Evolutionary conservation across 2,113 vertebrate species (phyloP).

Genomic region (Sisor rabdophorus): DNA sequence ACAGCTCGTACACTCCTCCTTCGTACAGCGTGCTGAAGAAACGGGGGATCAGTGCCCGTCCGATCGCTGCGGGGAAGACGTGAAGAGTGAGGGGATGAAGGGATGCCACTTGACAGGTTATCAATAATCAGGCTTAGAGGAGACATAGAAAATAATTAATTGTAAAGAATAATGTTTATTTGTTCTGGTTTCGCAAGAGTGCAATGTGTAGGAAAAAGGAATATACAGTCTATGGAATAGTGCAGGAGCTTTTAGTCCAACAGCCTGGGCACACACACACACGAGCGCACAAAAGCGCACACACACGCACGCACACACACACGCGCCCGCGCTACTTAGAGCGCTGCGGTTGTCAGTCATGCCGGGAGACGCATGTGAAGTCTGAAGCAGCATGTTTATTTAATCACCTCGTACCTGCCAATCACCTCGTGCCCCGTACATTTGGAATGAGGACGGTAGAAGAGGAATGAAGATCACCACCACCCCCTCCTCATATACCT

Average conservation of each 20-base stretch:
- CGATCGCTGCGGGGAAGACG: constrained; percentile 77
- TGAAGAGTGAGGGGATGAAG: neutral
- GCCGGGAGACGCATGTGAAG: constrained; percentile 42
- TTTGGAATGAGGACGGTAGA: constrained; percentile 37
- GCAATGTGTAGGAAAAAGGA: constrained; percentile 34
- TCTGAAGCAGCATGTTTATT: constrained; percentile 52
- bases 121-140: neutral
- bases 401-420: constrained; percentile 50
- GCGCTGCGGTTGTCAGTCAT: constrained; percentile 50
- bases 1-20: constrained; percentile 94
- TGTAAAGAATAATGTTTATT: neutral
- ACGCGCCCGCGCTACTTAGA: constrained; percentile 25
- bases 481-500: neutral
- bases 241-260: constrained; percentile 44
- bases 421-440: constrained; percentile 41
- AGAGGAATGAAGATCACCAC: constrained; percentile 35
- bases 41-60: constrained; percentile 95
- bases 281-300: constrained; percentile 1
- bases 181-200: constrained; percentile 27
- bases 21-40: constrained; percentile 99
- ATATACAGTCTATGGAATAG: constrained; percentile 43
- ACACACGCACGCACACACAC: constrained; percentile 14
- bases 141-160: neutral
- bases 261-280: constrained; percentile 18
- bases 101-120: neutral